Base-by-base conservation (phyloP, 1,140 invertebrate species). In the Oscheius sp. region DNA sequence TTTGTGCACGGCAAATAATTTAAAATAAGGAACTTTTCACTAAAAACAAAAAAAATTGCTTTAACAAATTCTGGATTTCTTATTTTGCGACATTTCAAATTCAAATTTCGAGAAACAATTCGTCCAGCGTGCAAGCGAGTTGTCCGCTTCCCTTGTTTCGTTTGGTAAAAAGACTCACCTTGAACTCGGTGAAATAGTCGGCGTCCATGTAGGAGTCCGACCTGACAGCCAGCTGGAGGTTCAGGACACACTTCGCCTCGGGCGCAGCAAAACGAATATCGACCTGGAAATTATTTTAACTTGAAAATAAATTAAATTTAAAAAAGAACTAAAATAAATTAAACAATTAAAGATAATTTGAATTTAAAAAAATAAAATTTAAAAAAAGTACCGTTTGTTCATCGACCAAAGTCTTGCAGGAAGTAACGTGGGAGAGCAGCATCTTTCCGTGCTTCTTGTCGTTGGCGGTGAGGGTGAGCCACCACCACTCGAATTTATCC, bases 401-500 rank as follows among this genome's bases (percentile, higher is more conserved):
- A 46, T 85, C 79, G 35, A 88, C 86, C 15, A 90, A 79, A 73
- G 86, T 88, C 29, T 87, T 88, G n/a, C 97, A 90, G 78, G 95
- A 91, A 83, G 92, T 91, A 45, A 95, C 94, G 61, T 91, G 90
- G 42, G 95, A 95, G 26, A 97, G 88, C 58, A 99, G 86, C 58
- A 91, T 91, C 76, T 91, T 90, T 72, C 91, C 91, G 86, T 97
- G 97, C 23, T 55, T 55, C 69, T 92, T 89, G 87, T 99, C 95
- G 85, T 92, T 91, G 70, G 23, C 7, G 49, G 49, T 23, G 15
- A 55, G 23, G 7, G 49, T 55, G 7, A 95, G 91, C 94, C 95
- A 99, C 96, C 96, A 99, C 85, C 93, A 97, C 86, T 99, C 96
- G 85, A 97, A 95, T 85, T 99, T 99, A 78, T 94, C 92, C 88